phyloP scores from a whole-genome alignment of 2,113 vertebrate genomes.

The Irena cyanogastra region DNA sequence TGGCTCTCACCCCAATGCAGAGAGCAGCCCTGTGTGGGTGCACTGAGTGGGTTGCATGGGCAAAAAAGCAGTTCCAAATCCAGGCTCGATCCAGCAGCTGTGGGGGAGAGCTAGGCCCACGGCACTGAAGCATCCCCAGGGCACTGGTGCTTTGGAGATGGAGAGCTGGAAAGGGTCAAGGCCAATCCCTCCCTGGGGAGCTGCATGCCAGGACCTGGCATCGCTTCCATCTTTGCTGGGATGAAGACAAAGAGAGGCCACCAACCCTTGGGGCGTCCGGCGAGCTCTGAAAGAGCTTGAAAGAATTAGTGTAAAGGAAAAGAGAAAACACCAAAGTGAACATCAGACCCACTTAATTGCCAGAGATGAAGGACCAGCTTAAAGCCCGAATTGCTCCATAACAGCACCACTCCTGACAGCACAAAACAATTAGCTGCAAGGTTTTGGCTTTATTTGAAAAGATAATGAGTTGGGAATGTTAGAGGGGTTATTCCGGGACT shows the following conservation, averaged over 20 bases:
- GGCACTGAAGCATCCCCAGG: background rate
- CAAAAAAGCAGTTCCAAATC: background rate
- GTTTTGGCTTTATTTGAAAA: conserved; percentile 57
- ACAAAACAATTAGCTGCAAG: conserved; percentile 53
- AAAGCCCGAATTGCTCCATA: conserved; percentile 32
- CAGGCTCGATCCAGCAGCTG: background rate
- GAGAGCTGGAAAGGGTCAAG: background rate
- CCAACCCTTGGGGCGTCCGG: background rate
- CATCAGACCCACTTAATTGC: conserved; percentile 38
- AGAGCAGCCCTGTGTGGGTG: rapidly evolving
- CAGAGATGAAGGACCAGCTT: conserved; percentile 40
- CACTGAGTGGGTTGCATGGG: rapidly evolving
- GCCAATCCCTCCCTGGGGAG: background rate
- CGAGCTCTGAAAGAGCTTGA: background rate
- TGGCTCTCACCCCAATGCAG: rapidly evolving
- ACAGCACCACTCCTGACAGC: background rate
- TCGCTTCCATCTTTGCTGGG: background rate
- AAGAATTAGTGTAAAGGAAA: conserved; percentile 1
- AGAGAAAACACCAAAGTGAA: conserved; percentile 52
- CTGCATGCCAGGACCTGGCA: background rate
- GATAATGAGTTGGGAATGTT: conserved; percentile 62
- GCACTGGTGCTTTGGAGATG: background rate
- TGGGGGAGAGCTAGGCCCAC: background rate
- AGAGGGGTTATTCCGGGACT: conserved; percentile 54
- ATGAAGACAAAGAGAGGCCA: background rate